Conservation (phyloP, 2,797 vertebrate genomes). For the Lepilemur ruficaudatus region DNA sequence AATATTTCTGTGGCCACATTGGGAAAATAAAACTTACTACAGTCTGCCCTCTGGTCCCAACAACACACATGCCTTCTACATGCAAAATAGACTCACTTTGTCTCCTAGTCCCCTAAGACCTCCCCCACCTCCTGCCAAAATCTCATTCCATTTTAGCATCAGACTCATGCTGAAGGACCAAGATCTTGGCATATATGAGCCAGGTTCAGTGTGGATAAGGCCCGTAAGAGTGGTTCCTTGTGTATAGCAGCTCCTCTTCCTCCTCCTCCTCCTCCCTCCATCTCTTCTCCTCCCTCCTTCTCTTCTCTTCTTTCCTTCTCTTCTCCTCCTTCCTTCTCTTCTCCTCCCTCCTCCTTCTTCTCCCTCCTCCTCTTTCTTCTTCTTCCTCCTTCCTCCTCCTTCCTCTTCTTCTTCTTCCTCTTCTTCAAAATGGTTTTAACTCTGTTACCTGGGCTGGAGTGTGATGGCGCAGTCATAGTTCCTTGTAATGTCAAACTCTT, state of each 20-base stretch:
- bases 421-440: not conserved
- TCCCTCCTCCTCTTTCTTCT: too few species aligned
- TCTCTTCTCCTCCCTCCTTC: too few species aligned
- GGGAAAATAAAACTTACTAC: not conserved
- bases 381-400: not conserved
- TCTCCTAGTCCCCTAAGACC: not conserved
- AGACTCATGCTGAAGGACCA: not conserved
- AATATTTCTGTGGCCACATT: not conserved
- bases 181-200: not conserved
- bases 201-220: not conserved
- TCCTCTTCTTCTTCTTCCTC: not conserved
- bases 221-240: not conserved
- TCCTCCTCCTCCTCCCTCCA: too few species aligned
- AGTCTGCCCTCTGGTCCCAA: not conserved
- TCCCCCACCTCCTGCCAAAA: not conserved
- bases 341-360: too few species aligned
- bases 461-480: not conserved
- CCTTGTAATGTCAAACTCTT: not conserved
- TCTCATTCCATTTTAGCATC: not conserved
- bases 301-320: too few species aligned
- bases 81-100: not conserved
- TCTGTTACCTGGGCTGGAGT: not conserved
- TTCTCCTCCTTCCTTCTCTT: not conserved
- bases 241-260: too few species aligned
- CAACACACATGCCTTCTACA: not conserved